Percentiles rank a stretch among this genome's conserved stretches.
phyloP scores from a whole-genome alignment of 2,797 vertebrate species.

The Dryobates pubescens region DNA sequence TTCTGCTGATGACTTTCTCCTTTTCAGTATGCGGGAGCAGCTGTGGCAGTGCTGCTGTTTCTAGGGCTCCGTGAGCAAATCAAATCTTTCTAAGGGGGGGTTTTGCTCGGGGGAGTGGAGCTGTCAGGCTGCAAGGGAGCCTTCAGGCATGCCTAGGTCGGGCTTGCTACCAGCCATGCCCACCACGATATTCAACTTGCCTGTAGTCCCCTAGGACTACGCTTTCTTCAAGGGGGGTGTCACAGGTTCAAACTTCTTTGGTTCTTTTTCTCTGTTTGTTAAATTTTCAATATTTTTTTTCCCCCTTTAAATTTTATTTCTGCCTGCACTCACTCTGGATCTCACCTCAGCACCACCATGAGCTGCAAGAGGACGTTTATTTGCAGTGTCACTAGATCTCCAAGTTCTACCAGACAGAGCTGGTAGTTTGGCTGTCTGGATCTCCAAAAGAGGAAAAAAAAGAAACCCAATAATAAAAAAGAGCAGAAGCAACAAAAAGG shows the following conservation, averaged over 20 bases:
- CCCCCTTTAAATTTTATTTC: neutral
- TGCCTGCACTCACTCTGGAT: neutral
- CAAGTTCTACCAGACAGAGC: neutral
- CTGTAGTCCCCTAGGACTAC: neutral
- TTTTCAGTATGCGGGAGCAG: neutral
- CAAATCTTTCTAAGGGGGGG: neutral
- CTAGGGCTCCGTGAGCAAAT: neutral
- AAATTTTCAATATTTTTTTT: neutral
- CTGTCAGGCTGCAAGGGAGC: neutral
- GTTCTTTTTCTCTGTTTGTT: no score
- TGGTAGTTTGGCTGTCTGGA: neutral
- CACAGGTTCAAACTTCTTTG: neutral
- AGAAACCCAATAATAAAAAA: neutral
- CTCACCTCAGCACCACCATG: neutral
- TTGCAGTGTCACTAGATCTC: neutral
- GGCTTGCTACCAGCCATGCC: neutral
- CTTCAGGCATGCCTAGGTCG: neutral
- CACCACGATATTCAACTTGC: neutral
- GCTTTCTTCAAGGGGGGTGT: neutral
- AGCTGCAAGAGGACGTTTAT: neutral
- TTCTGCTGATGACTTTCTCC: neutral
- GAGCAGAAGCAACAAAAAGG: neutral
- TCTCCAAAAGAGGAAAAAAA: neutral
- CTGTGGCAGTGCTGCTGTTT: neutral
- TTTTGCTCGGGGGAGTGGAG: neutral